Conservation (phyloP, 2,113 vertebrate genomes). For the Xenopus tropicalis region DNA sequence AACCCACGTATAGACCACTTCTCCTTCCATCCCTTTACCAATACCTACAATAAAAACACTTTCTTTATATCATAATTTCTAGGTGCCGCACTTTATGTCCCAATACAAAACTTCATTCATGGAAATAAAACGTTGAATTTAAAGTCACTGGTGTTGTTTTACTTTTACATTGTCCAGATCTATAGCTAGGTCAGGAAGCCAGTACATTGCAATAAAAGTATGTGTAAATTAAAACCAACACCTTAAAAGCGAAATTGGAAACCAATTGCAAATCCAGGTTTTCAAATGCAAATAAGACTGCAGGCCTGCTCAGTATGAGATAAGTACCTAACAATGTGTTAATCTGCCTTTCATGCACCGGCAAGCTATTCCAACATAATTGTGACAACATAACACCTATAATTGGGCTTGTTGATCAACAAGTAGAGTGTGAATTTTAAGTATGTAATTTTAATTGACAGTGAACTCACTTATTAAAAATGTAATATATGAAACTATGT, state of each 20-base stretch:
- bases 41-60: too few species aligned
- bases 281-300: slow-evolving; percentile 71
- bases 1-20: too few species aligned
- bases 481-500: slow-evolving; percentile 1
- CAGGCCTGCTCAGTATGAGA: slow-evolving; percentile 64
- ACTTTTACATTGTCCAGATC: neutral
- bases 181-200: neutral
- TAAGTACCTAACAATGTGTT: slow-evolving; percentile 70
- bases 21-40: too few species aligned
- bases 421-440: slow-evolving; percentile 55
- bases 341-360: slow-evolving; percentile 67
- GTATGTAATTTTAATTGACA: slow-evolving; percentile 32
- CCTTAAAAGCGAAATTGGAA: slow-evolving; percentile 64
- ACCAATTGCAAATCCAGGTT: slow-evolving; percentile 67
- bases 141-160: neutral
- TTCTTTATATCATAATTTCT: too few species aligned
- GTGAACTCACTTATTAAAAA: slow-evolving; percentile 21
- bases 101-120: too few species aligned
- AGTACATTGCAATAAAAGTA: neutral
- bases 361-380: slow-evolving; percentile 54
- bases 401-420: slow-evolving; percentile 48
- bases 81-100: too few species aligned
- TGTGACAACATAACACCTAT: slow-evolving; percentile 48
- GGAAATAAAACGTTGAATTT: too few species aligned
- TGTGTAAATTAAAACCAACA: slow-evolving; percentile 41